phyloP scores from a whole-genome alignment of 1,140 invertebrate genomes.

The Capitella teleta region DNA sequence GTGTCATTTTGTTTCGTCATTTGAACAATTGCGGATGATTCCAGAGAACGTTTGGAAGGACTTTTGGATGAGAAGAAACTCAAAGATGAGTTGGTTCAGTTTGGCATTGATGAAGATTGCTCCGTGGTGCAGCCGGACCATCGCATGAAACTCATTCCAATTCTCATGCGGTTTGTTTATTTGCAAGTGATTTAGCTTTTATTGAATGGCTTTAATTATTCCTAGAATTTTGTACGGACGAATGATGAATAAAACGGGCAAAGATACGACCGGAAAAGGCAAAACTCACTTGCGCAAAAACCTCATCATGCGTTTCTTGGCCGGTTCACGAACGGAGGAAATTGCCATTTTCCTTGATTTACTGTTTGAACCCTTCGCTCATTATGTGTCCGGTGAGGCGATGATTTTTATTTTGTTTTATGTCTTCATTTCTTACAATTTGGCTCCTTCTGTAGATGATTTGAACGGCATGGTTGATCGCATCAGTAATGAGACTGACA shows the following conservation, averaged over 20 bases:
- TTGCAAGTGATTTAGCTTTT: background rate
- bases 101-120: slow-evolving; percentile 61
- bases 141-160: slow-evolving; percentile 60
- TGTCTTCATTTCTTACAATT: background rate
- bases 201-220: background rate
- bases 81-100: slow-evolving; percentile 66
- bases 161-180: slow-evolving; percentile 55
- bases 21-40: background rate
- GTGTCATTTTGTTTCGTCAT: background rate
- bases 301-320: slow-evolving; percentile 71
- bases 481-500: slow-evolving; percentile 15
- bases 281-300: slow-evolving; percentile 54
- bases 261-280: slow-evolving; percentile 58
- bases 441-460: background rate
- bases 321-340: slow-evolving; percentile 65
- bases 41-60: slow-evolving; percentile 54
- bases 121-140: slow-evolving; percentile 59
- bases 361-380: slow-evolving; percentile 62
- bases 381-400: slow-evolving; percentile 46
- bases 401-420: background rate
- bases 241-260: slow-evolving; percentile 64
- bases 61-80: slow-evolving; percentile 78
- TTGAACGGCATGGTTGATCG: slow-evolving; percentile 1
- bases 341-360: slow-evolving; percentile 68
- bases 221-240: slow-evolving; percentile 71